Conservation (phyloP, 92 coral and sea anemone species). For the Heliopora coerulea region DNA sequence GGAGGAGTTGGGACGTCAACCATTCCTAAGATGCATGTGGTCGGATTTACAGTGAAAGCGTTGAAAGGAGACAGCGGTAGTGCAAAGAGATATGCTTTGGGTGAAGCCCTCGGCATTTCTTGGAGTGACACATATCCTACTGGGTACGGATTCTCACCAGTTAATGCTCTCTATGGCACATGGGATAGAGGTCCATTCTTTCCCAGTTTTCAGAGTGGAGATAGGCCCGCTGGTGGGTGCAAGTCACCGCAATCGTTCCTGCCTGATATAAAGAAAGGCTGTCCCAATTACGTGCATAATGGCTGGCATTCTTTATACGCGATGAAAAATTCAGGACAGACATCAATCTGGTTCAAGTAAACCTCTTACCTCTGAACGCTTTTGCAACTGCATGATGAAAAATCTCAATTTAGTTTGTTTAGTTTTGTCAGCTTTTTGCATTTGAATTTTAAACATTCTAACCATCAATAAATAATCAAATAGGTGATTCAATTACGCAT, state of each 20-base stretch:
- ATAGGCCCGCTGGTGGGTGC: slow-evolving; percentile 55
- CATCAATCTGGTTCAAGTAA: slow-evolving; percentile 94
- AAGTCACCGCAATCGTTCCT: slow-evolving; percentile 47
- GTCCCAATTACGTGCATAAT: slow-evolving; percentile 60
- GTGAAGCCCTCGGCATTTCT: slow-evolving; percentile 73
- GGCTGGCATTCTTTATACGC: slow-evolving; percentile 78
- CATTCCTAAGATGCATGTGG: slow-evolving; percentile 82
- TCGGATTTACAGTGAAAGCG: slow-evolving; percentile 73
- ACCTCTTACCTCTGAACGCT: neutral
- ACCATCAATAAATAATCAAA: too few relatives aligned
- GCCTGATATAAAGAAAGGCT: slow-evolving; percentile 72
- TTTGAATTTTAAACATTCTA: too few relatives aligned
- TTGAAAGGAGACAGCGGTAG: slow-evolving; percentile 86
- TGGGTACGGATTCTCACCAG: slow-evolving; percentile 78
- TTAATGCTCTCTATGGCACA: slow-evolving; percentile 38
- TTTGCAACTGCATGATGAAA: too few relatives aligned
- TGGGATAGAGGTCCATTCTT: slow-evolving; percentile 80
- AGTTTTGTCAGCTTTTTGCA: too few relatives aligned
- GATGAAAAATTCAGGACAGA: slow-evolving; percentile 67
- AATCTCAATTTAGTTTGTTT: too few relatives aligned
- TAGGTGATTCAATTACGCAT: too few relatives aligned
- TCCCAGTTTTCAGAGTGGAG: slow-evolving; percentile 92
- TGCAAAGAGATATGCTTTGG: slow-evolving; percentile 63
- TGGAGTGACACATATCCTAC: slow-evolving; percentile 82
- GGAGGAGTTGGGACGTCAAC: slow-evolving; percentile 66